These are phyloP conservation scores for Phortica okadai DNA, from an alignment of 2,888 invertebrate species.

Conservation along the genomic window DNA sequence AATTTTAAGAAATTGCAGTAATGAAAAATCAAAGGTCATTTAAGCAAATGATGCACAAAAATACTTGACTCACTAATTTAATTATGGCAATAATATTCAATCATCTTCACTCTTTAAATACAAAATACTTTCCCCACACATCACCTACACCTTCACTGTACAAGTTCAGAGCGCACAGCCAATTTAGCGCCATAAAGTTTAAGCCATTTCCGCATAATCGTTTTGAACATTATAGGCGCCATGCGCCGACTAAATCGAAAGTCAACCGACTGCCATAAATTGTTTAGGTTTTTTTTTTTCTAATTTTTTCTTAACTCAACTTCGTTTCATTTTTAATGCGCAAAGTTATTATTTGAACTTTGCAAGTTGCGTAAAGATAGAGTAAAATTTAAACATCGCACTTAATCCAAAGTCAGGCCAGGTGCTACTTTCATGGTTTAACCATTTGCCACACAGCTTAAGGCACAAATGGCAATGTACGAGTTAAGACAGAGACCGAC, in stretches of 20 bases:
- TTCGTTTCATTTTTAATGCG: background rate
- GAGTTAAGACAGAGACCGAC: background rate
- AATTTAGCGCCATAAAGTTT: too few relatives aligned
- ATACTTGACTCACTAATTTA: too few relatives aligned
- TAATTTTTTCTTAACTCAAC: background rate
- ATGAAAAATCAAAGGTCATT: too few relatives aligned
- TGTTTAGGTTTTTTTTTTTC: background rate
- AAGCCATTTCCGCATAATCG: background rate
- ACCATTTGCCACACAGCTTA: background rate
- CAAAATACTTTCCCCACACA: too few relatives aligned
- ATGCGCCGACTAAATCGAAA: background rate
- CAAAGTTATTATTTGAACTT: background rate
- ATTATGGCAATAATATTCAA: too few relatives aligned
- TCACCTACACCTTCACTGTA: too few relatives aligned
- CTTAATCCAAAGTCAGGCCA: background rate
- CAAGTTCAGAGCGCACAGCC: too few relatives aligned
- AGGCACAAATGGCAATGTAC: slow-evolving; percentile 17
- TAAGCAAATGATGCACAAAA: too few relatives aligned
- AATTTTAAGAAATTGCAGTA: background rate
- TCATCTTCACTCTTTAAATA: too few relatives aligned
- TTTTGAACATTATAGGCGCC: background rate
- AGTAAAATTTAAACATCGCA: background rate
- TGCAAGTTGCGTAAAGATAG: background rate
- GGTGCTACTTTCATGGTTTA: background rate
- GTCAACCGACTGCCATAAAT: background rate